Evolutionary conservation across 2,797 vertebrate genomes (phyloP), one percentile per base, ranked within the genome.

Genomic region (Onychomys leucogaster): DNA sequence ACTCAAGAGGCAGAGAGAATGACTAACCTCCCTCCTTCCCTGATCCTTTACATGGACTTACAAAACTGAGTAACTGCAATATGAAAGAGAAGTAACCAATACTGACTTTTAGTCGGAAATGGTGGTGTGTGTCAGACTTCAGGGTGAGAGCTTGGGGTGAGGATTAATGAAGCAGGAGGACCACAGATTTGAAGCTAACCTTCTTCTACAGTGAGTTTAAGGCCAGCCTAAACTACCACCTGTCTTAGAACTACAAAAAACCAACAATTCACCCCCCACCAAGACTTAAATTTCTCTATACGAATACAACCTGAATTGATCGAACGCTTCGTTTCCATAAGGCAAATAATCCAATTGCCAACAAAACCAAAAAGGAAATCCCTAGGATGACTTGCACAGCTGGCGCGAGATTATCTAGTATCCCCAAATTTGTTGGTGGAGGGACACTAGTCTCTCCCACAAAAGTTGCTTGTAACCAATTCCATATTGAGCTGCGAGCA

Each of bases 321-420:
- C 4, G 98, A 96, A 98, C 0, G 46, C 97, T 98, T 97, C 91
- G 95, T 94, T 95, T 98, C 98, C 97, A 98, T 76, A 98, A 94
- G 94, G 86, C 43, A 94, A 93, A 91, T 77, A 98, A 81, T 97
- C 98, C 98, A 94, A 96, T 6, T 89, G 12, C 93, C 96, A 97
- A 88, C 29, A 97, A 94, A 94, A 65, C 34, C 52, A 95, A 19
- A 97, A 98, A 96, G 87, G 32, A 96, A 94, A 94, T 81, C 29
- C 75, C 32, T 41, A 98, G 87, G 96, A 96, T 43, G 81, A 91
- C 21, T 96, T 98, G 97, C 89, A 98, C 43, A 75, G 49, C 16
- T 0, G 94, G 93, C 65, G 41, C 88, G 81, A 98, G 41, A 63
- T 87, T 92, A 43, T 97, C 95, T 78, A 97, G 57, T 46, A 94